Evolutionary conservation across 2,113 vertebrate species (phyloP), one percentile per base, ranked within the genome.

Genomic region (Addax nasomaculatus): DNA sequence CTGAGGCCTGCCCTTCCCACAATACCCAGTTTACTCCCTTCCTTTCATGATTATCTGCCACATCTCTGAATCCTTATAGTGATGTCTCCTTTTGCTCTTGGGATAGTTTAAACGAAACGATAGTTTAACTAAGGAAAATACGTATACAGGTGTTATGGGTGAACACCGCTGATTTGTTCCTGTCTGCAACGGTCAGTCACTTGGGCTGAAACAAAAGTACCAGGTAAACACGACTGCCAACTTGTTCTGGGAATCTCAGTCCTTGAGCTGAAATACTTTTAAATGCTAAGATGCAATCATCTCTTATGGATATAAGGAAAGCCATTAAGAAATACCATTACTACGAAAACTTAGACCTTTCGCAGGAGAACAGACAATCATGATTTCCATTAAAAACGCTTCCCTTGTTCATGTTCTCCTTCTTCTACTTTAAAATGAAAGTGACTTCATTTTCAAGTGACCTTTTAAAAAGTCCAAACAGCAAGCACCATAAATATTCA

Each of bases 391-490:
- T 98, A 98, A 98, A 93, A 98, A 90, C 17, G 90, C 92, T 93
- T 98, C 90, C 79, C 97, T 96, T 97, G 89, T 84, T 97, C 95
- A 53, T 96, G 97, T 94, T 96, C 98, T 92, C 47, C 39, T 96
- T 95, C 79, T 93, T 83, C 33, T 88, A 73, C 64, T 43, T 95
- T 92, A 33, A 95, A 93, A 94, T 85, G 67, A 97, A 96, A 96
- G 85, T 87, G 94, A 97, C 85, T 98, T 98, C 95, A 97, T 98
- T 98, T 98, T 94, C 96, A 93, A 95, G 84, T 97, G 98, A 98
- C 98, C 98, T 99, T 98, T 99, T 33, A 92, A 30, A 96, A 98
- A 98, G 98, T 90, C 97, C 84, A 97, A 97, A 84, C 55, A 98
- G 89, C 79, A 95, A 97, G 76, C 89, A 73, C 73, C 55, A 93